Conservation (phyloP, 2,797 vertebrate genomes). For the Anableps anableps region DNA sequence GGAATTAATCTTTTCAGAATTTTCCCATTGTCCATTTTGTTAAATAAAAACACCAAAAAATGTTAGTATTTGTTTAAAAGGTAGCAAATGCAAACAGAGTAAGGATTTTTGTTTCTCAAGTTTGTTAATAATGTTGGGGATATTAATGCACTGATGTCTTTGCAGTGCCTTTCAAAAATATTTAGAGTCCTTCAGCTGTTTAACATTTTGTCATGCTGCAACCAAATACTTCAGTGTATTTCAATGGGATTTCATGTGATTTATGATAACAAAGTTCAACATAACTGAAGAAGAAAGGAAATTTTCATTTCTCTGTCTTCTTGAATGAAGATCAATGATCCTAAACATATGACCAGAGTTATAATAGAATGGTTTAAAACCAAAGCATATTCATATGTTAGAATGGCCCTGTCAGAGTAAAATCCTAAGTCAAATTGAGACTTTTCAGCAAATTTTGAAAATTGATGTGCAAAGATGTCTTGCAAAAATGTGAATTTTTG, state of each 20-base stretch:
- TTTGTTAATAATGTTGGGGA: constrained; percentile 1
- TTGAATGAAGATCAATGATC: too few species aligned
- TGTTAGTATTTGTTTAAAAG: constrained; percentile 51
- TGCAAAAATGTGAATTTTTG: not conserved
- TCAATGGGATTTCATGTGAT: not conserved
- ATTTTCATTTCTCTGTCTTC: too few species aligned
- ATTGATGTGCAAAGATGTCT: too few species aligned
- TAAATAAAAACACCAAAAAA: constrained; percentile 53
- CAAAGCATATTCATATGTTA: too few species aligned
- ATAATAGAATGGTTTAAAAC: too few species aligned
- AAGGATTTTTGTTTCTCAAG: constrained; percentile 8
- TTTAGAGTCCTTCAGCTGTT: not conserved
- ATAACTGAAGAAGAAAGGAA: not conserved
- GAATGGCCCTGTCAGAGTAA: too few species aligned
- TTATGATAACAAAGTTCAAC: not conserved
- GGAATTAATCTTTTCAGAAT: constrained; percentile 54
- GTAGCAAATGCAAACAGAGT: constrained; percentile 3
- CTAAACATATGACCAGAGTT: too few species aligned
- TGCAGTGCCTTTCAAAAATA: not conserved
- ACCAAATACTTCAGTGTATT: not conserved
- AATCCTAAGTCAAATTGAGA: too few species aligned
- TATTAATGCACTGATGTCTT: constrained; percentile 2
- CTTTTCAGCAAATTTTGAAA: too few species aligned
- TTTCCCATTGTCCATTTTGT: constrained; percentile 48
- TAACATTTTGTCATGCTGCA: not conserved